A percentile compares a stretch with the other conserved stretches of the same genome.
Evolutionary conservation across 2,113 vertebrate genomes (phyloP).

Genomic region (Pimephales promelas): DNA sequence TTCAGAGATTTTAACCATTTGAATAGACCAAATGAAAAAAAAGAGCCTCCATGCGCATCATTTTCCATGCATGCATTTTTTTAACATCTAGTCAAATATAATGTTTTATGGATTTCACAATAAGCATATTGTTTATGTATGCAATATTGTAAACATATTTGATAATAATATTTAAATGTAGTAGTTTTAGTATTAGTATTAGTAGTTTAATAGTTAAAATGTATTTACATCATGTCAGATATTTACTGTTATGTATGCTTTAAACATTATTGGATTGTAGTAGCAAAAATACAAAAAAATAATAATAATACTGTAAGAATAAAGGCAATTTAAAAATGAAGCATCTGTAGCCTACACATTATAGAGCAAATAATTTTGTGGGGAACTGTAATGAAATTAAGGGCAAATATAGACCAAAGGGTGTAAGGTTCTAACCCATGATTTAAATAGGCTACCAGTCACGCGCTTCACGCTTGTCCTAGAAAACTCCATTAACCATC

Average conservation of each 20-base stretch:
- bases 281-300: neutral
- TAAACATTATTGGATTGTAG: neutral
- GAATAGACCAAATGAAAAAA: neutral
- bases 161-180: neutral
- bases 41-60: too few relatives aligned
- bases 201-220: neutral
- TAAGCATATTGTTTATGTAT: neutral
- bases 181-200: neutral
- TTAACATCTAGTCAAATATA: neutral
- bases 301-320: neutral
- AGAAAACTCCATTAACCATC: slow-evolving; percentile 50
- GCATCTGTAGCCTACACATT: neutral
- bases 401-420: neutral
- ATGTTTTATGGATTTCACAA: neutral
- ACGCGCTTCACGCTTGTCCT: neutral
- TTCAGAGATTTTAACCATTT: neutral
- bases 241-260: neutral
- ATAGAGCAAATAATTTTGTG: too few relatives aligned
- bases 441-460: neutral
- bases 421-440: neutral
- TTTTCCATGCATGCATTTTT: neutral
- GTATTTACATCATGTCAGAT: neutral
- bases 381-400: neutral
- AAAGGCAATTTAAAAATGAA: neutral
- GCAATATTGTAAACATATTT: neutral